These are phyloP conservation scores for Lanius ludovicianus DNA, from an alignment of 2,113 vertebrate species.

Conservation along the genomic window DNA sequence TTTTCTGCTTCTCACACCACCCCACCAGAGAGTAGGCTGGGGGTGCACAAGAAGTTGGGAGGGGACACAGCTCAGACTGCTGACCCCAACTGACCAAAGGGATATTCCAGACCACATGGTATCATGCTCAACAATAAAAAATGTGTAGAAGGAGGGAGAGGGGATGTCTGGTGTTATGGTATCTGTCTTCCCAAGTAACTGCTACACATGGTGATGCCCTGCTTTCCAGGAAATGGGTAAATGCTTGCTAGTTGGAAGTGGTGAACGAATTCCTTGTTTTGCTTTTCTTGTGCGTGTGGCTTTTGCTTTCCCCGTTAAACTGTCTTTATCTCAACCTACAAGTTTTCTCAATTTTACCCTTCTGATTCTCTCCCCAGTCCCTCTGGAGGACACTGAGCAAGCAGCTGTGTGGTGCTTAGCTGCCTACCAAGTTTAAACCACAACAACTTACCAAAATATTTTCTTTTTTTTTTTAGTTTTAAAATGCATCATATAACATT, in stretches of 20 bases:
- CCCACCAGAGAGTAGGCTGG: not conserved
- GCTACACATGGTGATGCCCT: not conserved
- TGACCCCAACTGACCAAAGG: not conserved
- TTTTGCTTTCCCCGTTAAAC: not conserved
- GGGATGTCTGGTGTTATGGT: not conserved
- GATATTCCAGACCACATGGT: not conserved
- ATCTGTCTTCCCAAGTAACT: not conserved
- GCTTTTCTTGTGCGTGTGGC: not conserved
- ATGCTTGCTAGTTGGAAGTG: not conserved
- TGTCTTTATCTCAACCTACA: not conserved
- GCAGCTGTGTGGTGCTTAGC: not conserved
- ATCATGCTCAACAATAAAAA: not conserved
- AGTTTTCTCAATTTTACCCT: not conserved
- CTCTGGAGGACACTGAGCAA: not conserved
- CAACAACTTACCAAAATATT: not conserved
- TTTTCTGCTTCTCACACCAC: not conserved
- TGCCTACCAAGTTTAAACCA: not conserved
- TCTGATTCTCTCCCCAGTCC: not conserved
- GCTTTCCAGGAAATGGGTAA: not conserved
- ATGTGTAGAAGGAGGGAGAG: not conserved
- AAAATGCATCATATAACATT: conserved; percentile 20
- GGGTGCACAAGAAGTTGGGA: not conserved
- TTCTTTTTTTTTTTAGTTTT: not conserved
- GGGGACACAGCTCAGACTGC: not conserved
- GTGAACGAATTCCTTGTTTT: not conserved